These are phyloP conservation scores for Apotomis capreana DNA, from an alignment of 2,888 invertebrate species.

Conservation along the genomic window DNA sequence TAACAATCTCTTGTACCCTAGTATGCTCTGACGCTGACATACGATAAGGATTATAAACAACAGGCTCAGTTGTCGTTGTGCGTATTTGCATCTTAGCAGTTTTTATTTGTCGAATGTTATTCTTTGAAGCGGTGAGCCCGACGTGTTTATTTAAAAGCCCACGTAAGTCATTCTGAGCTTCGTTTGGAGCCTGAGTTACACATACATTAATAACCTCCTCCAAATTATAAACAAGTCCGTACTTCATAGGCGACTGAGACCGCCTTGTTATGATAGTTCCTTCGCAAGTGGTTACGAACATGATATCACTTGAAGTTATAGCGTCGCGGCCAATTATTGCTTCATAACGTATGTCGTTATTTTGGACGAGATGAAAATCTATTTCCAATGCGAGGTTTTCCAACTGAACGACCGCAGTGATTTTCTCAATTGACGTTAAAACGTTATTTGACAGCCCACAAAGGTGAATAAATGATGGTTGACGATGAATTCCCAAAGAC, in stretches of 20 bases:
- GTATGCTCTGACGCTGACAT: neutral
- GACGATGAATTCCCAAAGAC: constrained; percentile 1
- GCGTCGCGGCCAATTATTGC: constrained; percentile 2
- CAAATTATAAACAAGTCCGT: constrained; percentile 1
- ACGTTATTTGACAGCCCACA: neutral
- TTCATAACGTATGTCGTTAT: constrained; percentile 4
- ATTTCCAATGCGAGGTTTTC: constrained; percentile 5
- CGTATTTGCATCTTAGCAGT: constrained; percentile 4
- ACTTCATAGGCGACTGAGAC: neutral
- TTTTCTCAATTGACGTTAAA: neutral
- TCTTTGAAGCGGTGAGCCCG: neutral
- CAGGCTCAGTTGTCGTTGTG: neutral
- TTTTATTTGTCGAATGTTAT: too few species aligned
- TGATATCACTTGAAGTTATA: constrained; percentile 3
- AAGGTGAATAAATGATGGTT: neutral
- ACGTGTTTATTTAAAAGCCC: neutral
- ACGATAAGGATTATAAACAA: neutral
- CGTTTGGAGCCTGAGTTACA: neutral
- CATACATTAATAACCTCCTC: neutral
- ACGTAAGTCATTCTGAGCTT: neutral
- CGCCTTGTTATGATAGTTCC: constrained; percentile 1
- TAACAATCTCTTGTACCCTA: neutral
- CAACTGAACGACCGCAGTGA: neutral
- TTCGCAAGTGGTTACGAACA: neutral
- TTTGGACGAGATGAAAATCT: neutral